Evolutionary conservation across 2,797 vertebrate genomes (phyloP).

Genomic region (Pipistrellus pygmaeus): DNA sequence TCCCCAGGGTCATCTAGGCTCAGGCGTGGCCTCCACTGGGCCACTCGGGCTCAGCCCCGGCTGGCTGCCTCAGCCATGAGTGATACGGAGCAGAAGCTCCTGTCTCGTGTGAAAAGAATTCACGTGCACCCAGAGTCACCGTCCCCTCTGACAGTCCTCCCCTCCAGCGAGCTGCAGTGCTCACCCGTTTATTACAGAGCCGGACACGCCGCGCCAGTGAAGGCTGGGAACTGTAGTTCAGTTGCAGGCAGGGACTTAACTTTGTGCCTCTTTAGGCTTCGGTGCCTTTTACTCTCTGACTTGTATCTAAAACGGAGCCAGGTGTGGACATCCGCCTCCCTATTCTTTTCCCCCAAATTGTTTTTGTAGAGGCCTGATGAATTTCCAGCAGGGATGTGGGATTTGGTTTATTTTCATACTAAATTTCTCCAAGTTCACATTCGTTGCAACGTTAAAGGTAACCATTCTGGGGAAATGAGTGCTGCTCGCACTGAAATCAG

Average conservation of each 20-base stretch:
- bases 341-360: not conserved
- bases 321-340: not conserved
- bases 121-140: accelerated
- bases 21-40: not conserved
- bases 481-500: not conserved
- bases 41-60: accelerated
- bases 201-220: not conserved
- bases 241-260: not conserved
- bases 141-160: not conserved
- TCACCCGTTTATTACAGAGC: not conserved
- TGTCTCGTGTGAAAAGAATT: not conserved
- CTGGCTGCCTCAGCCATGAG: not conserved
- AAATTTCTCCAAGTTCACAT: not conserved
- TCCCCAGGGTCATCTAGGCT: not conserved
- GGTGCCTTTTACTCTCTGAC: not conserved
- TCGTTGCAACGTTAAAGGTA: not conserved
- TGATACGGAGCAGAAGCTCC: not conserved
- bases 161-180: not conserved
- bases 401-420: constrained; percentile 37
- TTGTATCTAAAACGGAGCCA: not conserved
- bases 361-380: not conserved
- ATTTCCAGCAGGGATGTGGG: not conserved
- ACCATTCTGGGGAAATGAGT: not conserved
- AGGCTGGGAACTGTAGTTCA: not conserved
- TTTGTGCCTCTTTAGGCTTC: not conserved